These are phyloP conservation scores for Oscheius sp. DNA, from an alignment of 1,140 invertebrate genomes.

Conservation along the genomic window DNA sequence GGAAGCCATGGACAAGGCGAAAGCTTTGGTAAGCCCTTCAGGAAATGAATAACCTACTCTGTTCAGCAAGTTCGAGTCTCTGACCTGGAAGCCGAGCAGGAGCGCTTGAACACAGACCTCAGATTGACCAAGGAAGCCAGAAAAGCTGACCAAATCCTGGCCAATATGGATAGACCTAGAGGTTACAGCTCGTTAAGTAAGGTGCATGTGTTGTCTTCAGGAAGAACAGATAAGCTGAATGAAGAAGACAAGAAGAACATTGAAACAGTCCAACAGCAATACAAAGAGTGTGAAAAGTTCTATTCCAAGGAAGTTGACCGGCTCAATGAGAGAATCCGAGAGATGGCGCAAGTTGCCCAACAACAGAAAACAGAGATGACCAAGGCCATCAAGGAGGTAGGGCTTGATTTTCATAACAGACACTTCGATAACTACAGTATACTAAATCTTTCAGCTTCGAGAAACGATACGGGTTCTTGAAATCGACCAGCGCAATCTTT, in stretches of 20 bases:
- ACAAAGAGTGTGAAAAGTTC: constrained; percentile 56
- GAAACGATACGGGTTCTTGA: constrained; percentile 55
- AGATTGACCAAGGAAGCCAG: constrained; percentile 49
- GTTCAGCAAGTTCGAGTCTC: constrained; percentile 46
- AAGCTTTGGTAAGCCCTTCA: constrained; percentile 34
- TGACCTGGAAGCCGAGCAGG: constrained; percentile 44
- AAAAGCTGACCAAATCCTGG: constrained; percentile 54
- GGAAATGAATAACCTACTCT: not conserved
- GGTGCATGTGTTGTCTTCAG: constrained; percentile 4
- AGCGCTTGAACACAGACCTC: constrained; percentile 48
- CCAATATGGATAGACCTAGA: constrained; percentile 46
- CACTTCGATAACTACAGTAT: constrained; percentile 19
- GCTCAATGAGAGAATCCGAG: constrained; percentile 49
- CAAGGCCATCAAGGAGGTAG: constrained; percentile 46
- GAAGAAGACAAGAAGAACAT: constrained; percentile 52
- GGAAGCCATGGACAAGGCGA: constrained; percentile 30
- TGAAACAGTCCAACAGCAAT: constrained; percentile 55
- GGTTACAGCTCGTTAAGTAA: constrained; percentile 29
- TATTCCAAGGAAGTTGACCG: constrained; percentile 56
- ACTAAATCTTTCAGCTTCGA: constrained; percentile 29
- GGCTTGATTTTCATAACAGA: constrained; percentile 1
- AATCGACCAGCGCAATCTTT: constrained; percentile 55
- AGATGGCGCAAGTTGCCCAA: constrained; percentile 42
- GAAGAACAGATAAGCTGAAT: constrained; percentile 14
- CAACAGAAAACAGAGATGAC: constrained; percentile 47